Evolutionary conservation across 92 coral and sea anemone species (phyloP).

Genomic region (Paragorgia papillata): DNA sequence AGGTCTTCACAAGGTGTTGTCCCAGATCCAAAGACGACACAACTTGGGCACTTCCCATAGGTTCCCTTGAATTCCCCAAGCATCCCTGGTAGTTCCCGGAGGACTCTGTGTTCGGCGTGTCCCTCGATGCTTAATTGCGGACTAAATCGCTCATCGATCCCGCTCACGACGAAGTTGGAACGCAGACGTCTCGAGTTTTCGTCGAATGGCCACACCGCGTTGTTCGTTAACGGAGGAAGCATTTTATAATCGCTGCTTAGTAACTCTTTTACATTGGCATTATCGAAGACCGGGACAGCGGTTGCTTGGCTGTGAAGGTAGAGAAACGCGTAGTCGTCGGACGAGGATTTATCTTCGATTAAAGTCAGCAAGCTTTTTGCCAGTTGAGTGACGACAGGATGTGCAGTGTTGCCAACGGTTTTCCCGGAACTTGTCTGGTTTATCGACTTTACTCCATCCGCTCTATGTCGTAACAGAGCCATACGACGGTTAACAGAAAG

Average conservation of each 20-base stretch:
- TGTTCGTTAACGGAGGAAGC: not conserved
- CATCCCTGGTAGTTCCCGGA: not conserved
- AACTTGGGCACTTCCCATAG: not conserved
- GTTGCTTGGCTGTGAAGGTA: not conserved
- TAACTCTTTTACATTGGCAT: not conserved
- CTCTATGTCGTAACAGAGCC: too few relatives aligned
- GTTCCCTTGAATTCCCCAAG: not conserved
- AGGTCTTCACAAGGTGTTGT: not conserved
- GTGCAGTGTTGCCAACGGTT: slow-evolving; percentile 32
- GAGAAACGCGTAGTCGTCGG: not conserved
- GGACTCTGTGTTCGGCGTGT: not conserved
- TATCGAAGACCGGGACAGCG: not conserved
- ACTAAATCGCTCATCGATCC: not conserved
- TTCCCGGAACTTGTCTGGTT: slow-evolving; percentile 5
- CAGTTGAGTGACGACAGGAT: not conserved
- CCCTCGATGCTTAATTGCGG: not conserved
- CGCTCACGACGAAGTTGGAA: not conserved
- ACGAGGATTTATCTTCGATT: not conserved
- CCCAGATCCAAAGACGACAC: not conserved
- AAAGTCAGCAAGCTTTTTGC: not conserved
- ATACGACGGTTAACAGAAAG: too few relatives aligned
- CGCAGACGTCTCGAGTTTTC: too few relatives aligned
- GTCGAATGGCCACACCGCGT: not conserved
- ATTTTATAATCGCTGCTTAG: not conserved
- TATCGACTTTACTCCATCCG: too few relatives aligned